A percentile compares a stretch with the other conserved stretches of the same genome.
These are phyloP conservation scores for Megathymus violae DNA, from an alignment of 1,140 invertebrate genomes.

Conservation along the genomic window DNA sequence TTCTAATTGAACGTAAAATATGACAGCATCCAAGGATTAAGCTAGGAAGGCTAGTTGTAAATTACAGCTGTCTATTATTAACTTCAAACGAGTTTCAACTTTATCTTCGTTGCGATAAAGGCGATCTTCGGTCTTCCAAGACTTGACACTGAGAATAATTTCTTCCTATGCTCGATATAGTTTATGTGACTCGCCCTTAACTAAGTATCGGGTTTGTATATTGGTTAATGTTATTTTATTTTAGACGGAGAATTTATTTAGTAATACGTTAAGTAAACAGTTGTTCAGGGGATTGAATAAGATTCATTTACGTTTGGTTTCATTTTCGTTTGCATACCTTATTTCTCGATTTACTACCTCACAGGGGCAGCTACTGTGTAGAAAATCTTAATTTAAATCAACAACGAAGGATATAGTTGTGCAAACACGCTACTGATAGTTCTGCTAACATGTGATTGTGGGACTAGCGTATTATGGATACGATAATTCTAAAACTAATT, in stretches of 20 bases:
- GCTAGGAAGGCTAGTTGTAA: slow-evolving; percentile 22
- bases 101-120: neutral
- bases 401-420: too few relatives aligned
- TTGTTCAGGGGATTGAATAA: neutral
- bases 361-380: too few relatives aligned
- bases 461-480: too few relatives aligned
- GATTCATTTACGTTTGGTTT: neutral
- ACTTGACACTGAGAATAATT: neutral
- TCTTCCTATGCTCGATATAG: slow-evolving; percentile 22
- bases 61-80: slow-evolving; percentile 1
- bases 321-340: too few relatives aligned
- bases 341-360: too few relatives aligned
- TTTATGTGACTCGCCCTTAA: slow-evolving; percentile 28
- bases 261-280: neutral
- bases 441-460: too few relatives aligned
- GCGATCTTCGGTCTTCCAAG: neutral
- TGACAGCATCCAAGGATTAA: slow-evolving; percentile 15
- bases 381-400: too few relatives aligned
- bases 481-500: too few relatives aligned
- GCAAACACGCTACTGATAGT: too few relatives aligned
- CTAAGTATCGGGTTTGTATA: slow-evolving; percentile 26
- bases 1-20: slow-evolving; percentile 28
- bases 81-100: neutral
- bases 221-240: slow-evolving; percentile 24
- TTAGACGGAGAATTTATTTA: slow-evolving; percentile 9